These are phyloP conservation scores for Chloroceryle inda DNA, from an alignment of 2,797 vertebrate species.

Conservation along the genomic window DNA sequence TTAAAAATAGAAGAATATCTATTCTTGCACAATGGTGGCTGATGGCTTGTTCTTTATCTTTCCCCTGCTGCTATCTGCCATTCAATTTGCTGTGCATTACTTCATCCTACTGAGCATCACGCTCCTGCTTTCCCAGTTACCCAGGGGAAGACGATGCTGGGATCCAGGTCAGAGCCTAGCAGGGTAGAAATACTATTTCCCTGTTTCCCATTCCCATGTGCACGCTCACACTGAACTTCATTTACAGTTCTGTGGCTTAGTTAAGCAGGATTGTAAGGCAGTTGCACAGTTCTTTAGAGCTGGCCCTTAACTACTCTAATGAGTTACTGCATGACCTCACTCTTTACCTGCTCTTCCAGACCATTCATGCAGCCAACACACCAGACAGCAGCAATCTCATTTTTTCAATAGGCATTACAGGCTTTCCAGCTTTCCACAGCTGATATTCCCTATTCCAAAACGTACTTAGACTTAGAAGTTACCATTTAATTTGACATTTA, in stretches of 20 bases:
- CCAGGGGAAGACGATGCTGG: neutral
- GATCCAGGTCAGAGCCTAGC: neutral
- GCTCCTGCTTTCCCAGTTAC: neutral
- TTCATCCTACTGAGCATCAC: neutral
- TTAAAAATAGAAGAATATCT: neutral
- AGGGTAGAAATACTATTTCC: neutral
- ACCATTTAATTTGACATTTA: conserved; percentile 58
- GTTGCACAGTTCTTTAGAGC: neutral
- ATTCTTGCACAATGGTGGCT: fast-evolving
- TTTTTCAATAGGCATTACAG: neutral
- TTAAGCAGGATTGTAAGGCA: neutral
- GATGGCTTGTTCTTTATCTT: neutral
- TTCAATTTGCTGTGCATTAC: neutral
- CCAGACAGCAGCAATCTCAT: neutral
- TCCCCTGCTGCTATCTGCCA: neutral
- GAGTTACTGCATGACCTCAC: neutral
- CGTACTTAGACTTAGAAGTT: conserved; percentile 51
- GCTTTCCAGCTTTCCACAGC: conserved; percentile 15
- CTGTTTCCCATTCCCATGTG: neutral
- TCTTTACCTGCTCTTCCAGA: conserved; percentile 21
- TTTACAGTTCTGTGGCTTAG: neutral
- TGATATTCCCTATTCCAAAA: conserved; percentile 21
- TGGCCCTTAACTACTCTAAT: neutral
- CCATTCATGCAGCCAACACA: neutral
- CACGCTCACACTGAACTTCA: neutral